Base-by-base conservation (phyloP, 2,888 invertebrate genomes). In the Pyralis farinalis region DNA sequence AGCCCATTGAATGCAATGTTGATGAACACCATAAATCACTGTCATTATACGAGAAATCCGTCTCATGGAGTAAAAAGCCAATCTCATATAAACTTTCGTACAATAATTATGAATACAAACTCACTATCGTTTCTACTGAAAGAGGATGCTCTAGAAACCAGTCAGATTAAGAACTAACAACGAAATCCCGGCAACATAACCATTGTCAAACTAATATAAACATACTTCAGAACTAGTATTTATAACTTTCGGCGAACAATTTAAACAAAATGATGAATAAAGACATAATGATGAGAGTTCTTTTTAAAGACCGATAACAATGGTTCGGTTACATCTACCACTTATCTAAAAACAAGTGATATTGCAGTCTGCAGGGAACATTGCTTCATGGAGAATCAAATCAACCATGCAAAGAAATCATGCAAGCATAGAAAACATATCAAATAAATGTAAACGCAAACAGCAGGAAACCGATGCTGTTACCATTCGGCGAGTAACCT, bases 221-320 rank as follows among this genome's bases (percentile, higher is more conserved):
- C n/a, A 12, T 36, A 16, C 20, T 20, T 29, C 20, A 29, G 10
- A 30, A 37, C n/a, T 35, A 35, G 7, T 8, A 30, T 30, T 58
- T 54, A 55, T 42, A 42, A 51, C 68, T 72, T 68, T 68, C 67
- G 53, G 63, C 59, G 42, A 58, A 58, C 51, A 62, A 61, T 65
- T 69, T 63, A 49, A 53, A 53, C 53, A 58, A 61, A 62, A 58
- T 45, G 44, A n/a, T 45, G 48, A 52, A 61, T 66, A 61, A 62
- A 64, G 39, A 59, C 49, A 44, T 68, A 66, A 72, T 64, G 56
- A 63, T 76, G 75, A 49, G 76, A 78, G 71, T 48, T 30, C 45
- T 48, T 61, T 61, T 57, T 56, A 50, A 59, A 53, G 46, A 46
- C 45, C 47, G 50, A 55, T 53, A 69, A 77, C 74, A 77, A 77